Conservation (phyloP, 2,888 invertebrate genomes). For the Heliothis peltigera region DNA sequence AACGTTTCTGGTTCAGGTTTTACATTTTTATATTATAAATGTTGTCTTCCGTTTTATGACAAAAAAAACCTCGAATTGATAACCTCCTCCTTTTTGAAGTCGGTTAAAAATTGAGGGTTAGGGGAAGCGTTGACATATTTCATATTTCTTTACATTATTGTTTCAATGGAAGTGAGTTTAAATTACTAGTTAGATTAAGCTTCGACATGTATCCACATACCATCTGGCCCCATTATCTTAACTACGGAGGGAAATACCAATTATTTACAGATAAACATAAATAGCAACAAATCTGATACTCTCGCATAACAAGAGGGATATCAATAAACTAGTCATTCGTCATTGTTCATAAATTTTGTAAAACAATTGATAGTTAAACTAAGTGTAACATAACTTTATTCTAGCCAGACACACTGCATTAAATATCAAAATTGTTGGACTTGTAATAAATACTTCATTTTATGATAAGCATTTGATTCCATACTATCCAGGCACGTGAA, state of each 20-base stretch:
- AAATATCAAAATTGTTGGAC: not conserved
- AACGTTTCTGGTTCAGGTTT: too few relatives aligned
- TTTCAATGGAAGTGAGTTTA: not conserved
- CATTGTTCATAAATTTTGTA: not conserved
- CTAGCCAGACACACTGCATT: not conserved
- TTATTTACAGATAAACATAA: not conserved
- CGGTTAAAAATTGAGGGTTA: too few relatives aligned
- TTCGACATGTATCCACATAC: not conserved
- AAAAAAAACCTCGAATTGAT: too few relatives aligned
- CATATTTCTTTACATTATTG: too few relatives aligned
- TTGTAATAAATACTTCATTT: not conserved
- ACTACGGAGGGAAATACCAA: not conserved
- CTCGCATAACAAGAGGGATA: not conserved
- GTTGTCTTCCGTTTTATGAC: too few relatives aligned
- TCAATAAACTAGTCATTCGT: not conserved
- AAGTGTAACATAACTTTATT: not conserved
- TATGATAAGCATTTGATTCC: not conserved
- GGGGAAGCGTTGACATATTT: too few relatives aligned
- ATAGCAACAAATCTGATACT: not conserved
- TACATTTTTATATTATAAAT: too few relatives aligned
- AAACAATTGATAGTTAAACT: conserved; percentile 11
- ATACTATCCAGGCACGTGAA: too few relatives aligned
- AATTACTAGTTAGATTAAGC: not conserved
- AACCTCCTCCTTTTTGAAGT: too few relatives aligned
- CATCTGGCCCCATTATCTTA: conserved; percentile 2